A percentile compares a stretch with the other conserved stretches of the same genome.
phyloP scores from a whole-genome alignment of 2,113 vertebrate species.

The Hoplias malabaricus region DNA sequence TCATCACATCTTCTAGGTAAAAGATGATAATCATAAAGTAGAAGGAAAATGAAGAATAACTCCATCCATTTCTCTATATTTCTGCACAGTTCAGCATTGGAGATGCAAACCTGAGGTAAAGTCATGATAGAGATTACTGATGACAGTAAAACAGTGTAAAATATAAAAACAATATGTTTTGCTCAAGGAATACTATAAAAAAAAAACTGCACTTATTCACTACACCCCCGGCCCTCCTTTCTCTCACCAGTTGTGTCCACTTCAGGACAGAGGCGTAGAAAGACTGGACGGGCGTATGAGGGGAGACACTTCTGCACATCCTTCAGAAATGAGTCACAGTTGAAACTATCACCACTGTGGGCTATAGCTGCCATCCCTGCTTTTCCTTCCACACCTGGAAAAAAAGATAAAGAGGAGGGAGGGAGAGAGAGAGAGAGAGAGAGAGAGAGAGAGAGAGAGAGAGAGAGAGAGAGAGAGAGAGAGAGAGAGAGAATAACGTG shows the following conservation, averaged over 20 bases:
- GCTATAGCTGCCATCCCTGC: slow-evolving; percentile 86
- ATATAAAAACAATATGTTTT: too few species aligned
- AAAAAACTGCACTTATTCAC: too few species aligned
- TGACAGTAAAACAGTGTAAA: too few species aligned
- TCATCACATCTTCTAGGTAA: too few species aligned
- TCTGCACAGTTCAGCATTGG: too few species aligned
- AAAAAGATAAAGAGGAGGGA: not conserved
- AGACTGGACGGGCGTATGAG: slow-evolving; percentile 81
- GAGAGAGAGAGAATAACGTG: not conserved
- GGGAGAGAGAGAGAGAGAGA: not conserved
- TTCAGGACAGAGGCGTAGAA: slow-evolving; percentile 79
- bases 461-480: not conserved
- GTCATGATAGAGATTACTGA: too few species aligned
- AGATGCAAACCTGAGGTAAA: too few species aligned
- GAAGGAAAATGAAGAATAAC: too few species aligned
- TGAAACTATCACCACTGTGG: slow-evolving; percentile 62
- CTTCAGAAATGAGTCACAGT: slow-evolving; percentile 69
- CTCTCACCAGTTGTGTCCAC: slow-evolving; percentile 85
- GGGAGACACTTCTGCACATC: slow-evolving; percentile 77
- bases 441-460: not conserved
- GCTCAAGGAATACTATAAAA: too few species aligned
- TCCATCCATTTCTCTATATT: too few species aligned
- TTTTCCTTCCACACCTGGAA: slow-evolving; percentile 83
- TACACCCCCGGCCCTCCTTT: not conserved
- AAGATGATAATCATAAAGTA: too few species aligned